These are phyloP conservation scores for Podilymbus podiceps DNA, from an alignment of 2,113 vertebrate genomes.

Conservation along the genomic window DNA sequence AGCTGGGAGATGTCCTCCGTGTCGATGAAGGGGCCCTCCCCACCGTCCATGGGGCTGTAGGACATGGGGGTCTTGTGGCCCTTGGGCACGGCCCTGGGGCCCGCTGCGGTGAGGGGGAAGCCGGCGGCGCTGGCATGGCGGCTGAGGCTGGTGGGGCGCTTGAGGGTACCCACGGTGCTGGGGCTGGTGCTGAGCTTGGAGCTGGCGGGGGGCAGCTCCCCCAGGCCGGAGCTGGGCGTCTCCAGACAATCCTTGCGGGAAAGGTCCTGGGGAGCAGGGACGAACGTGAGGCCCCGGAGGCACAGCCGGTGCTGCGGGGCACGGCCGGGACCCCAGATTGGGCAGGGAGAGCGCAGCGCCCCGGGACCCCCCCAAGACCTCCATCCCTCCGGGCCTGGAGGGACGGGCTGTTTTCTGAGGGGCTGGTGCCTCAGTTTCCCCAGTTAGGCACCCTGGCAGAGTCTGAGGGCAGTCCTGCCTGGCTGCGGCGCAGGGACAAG, in stretches of 20 bases:
- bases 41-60: conserved; percentile 65
- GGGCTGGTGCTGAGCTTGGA: conserved; percentile 70
- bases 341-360: neutral
- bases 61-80: conserved; percentile 74
- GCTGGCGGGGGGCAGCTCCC: conserved; percentile 57
- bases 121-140: conserved; percentile 89
- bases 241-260: conserved; percentile 82
- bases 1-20: conserved; percentile 89
- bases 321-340: rapidly evolving
- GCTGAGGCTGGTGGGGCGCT: conserved; percentile 88
- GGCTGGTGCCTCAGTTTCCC: neutral
- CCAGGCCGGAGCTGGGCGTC: neutral
- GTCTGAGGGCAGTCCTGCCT: neutral
- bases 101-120: conserved; percentile 77
- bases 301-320: neutral
- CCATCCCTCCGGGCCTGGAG: too few species aligned
- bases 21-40: conserved; percentile 77
- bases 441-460: neutral
- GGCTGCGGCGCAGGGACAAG: rapidly evolving
- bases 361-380: rapidly evolving
- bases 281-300: neutral
- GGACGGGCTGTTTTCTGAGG: neutral
- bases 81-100: conserved; percentile 77
- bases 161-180: conserved; percentile 78
- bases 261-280: conserved; percentile 80